phyloP scores from a whole-genome alignment of 2,888 invertebrate species.

The Athetis lepigone region DNA sequence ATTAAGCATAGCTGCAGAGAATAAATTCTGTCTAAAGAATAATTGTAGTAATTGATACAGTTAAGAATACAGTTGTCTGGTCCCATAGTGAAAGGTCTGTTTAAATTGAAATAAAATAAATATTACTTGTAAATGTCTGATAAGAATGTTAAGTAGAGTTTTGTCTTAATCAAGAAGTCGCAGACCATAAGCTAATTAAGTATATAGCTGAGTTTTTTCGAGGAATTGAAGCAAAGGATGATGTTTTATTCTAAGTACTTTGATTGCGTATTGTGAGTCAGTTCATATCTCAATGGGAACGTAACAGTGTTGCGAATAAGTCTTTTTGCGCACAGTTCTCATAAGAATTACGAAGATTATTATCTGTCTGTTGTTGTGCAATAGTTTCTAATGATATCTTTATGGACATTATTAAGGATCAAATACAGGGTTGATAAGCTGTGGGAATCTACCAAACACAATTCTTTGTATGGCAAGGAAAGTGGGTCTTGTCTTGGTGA shows the following conservation, averaged over 20 bases:
- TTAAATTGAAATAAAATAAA: too few relatives aligned
- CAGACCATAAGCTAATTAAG: too few relatives aligned
- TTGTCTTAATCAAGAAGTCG: too few relatives aligned
- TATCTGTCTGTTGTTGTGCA: conserved; percentile 13
- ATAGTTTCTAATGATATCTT: conserved; percentile 16
- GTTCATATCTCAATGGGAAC: conserved; percentile 1
- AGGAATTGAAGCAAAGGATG: neutral
- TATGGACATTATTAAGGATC: conserved; percentile 4
- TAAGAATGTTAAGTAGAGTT: too few relatives aligned
- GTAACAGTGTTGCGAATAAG: conserved; percentile 12
- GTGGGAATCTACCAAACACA: conserved; percentile 14
- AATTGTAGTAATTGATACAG: too few relatives aligned
- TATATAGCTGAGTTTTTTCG: neutral
- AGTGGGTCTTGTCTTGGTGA: too few relatives aligned
- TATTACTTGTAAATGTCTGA: too few relatives aligned
- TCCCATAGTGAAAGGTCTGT: too few relatives aligned
- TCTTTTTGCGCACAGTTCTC: conserved; percentile 31
- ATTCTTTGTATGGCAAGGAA: too few relatives aligned
- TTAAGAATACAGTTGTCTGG: too few relatives aligned
- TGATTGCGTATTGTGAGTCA: conserved; percentile 9
- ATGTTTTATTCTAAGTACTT: neutral
- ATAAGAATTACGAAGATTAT: conserved; percentile 35
- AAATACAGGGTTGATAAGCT: conserved; percentile 9
- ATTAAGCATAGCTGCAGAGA: too few relatives aligned
- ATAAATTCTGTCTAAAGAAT: too few relatives aligned